Evolutionary conservation across 2,797 vertebrate genomes (phyloP).

Genomic region (Macropodus opercularis): DNA sequence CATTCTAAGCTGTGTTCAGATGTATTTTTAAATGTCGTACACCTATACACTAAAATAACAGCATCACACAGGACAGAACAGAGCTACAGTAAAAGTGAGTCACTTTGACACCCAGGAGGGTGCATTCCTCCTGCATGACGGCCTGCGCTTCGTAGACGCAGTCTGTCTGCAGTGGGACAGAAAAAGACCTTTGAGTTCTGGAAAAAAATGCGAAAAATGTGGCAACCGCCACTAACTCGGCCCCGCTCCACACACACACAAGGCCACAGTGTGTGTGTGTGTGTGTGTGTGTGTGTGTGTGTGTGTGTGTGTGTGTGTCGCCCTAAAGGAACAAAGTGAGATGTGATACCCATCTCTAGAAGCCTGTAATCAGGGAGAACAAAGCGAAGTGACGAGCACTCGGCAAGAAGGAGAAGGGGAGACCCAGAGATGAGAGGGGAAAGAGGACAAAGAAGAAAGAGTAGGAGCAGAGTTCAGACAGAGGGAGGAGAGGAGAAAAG

Average conservation of each 20-base stretch:
- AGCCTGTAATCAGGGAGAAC: constrained; percentile 66
- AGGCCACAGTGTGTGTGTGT: constrained; percentile 31
- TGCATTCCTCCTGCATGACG: constrained; percentile 77
- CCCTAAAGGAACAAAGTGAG: constrained; percentile 46
- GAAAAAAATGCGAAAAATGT: constrained; percentile 71
- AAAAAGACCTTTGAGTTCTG: constrained; percentile 72
- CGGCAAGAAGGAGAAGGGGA: constrained; percentile 28
- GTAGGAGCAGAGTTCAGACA: constrained; percentile 2
- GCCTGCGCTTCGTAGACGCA: constrained; percentile 46
- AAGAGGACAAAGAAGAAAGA: constrained; percentile 18
- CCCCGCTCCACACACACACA: constrained; percentile 39
- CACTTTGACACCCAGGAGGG: constrained; percentile 55
- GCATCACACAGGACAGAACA: constrained; percentile 32
- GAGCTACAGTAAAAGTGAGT: constrained; percentile 30
- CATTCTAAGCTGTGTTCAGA: not conserved
- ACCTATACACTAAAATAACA: constrained; percentile 30
- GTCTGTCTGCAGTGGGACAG: constrained; percentile 68
- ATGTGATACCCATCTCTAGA: constrained; percentile 62
- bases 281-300: constrained; percentile 17
- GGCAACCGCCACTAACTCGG: constrained; percentile 50
- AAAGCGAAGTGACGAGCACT: constrained; percentile 53
- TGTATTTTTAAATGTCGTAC: constrained; percentile 10
- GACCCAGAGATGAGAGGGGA: constrained; percentile 26
- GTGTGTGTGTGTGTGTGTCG: constrained; percentile 30
- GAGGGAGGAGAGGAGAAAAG: constrained; percentile 19